Evolutionary conservation across 2,888 invertebrate genomes (phyloP).

Genomic region (Anticlea derivata): DNA sequence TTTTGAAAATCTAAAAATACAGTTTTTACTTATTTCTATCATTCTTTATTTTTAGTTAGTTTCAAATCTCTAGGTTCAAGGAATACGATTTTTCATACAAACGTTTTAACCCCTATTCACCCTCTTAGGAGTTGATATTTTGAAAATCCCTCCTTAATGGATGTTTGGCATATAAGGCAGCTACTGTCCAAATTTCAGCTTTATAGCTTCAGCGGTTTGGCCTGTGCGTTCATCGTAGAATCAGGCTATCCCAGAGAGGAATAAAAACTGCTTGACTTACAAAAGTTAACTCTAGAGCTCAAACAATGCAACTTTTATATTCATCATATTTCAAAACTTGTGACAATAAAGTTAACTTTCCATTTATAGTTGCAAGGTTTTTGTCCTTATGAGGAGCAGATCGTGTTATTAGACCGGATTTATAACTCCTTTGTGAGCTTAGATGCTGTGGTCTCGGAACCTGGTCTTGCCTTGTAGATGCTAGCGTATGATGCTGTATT

Average conservation of each 20-base stretch:
- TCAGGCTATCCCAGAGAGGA: not conserved
- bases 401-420: constrained; percentile 28
- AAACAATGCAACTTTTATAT: not conserved
- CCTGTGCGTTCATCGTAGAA: no score
- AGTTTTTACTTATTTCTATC: no score
- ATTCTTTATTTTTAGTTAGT: no score
- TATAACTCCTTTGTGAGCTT: constrained; percentile 33
- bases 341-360: constrained; percentile 19
- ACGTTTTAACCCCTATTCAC: no score
- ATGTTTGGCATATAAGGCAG: no score
- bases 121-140: no score
- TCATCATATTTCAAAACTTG: constrained; percentile 11
- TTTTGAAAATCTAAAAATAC: no score
- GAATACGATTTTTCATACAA: no score
- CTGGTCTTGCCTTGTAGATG: constrained; percentile 32
- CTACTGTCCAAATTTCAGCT: no score
- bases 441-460: constrained; percentile 18
- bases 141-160: no score
- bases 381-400: constrained; percentile 25
- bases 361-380: constrained; percentile 30
- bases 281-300: constrained; percentile 6
- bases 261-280: not conserved
- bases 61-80: no score
- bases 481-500: constrained; percentile 22
- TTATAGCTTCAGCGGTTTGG: no score